phyloP scores from a whole-genome alignment of 1,140 invertebrate genomes.

The Nylanderia fulva region DNA sequence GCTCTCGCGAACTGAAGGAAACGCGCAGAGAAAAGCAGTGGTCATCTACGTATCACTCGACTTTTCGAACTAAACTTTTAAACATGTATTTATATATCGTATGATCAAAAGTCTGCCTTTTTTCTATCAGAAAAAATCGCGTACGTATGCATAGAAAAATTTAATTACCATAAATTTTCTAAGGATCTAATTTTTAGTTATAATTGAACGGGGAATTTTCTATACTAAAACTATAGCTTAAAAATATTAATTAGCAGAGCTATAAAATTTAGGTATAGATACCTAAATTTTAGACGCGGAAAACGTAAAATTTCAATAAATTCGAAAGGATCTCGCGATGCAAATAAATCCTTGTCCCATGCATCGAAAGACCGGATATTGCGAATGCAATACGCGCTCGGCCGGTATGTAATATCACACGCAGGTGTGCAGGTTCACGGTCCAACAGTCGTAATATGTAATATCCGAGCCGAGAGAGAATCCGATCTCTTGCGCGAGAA shows the following conservation, averaged over 20 bases:
- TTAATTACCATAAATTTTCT: too few species aligned
- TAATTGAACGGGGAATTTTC: too few species aligned
- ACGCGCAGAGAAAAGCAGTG: background rate
- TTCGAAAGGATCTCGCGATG: background rate
- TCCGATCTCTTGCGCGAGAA: slow-evolving; percentile 2
- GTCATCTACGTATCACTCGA: background rate
- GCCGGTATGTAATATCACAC: slow-evolving; percentile 48
- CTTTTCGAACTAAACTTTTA: background rate
- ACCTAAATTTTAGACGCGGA: too few species aligned
- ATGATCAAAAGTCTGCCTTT: background rate
- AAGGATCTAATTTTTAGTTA: too few species aligned
- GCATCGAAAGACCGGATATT: background rate
- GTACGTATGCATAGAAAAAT: too few species aligned
- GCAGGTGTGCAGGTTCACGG: slow-evolving; percentile 26
- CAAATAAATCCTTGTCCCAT: background rate
- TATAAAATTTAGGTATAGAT: too few species aligned
- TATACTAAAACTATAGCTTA: too few species aligned
- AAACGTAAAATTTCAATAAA: background rate
- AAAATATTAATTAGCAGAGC: too few species aligned
- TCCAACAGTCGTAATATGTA: slow-evolving; percentile 31
- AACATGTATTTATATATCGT: too few species aligned
- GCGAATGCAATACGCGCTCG: background rate
- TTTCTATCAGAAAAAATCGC: background rate
- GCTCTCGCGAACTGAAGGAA: slow-evolving; percentile 33
- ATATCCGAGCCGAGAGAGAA: slow-evolving; percentile 39